Base-by-base conservation (phyloP, 2,797 vertebrate genomes). In the Pantherophis vulpinus region DNA sequence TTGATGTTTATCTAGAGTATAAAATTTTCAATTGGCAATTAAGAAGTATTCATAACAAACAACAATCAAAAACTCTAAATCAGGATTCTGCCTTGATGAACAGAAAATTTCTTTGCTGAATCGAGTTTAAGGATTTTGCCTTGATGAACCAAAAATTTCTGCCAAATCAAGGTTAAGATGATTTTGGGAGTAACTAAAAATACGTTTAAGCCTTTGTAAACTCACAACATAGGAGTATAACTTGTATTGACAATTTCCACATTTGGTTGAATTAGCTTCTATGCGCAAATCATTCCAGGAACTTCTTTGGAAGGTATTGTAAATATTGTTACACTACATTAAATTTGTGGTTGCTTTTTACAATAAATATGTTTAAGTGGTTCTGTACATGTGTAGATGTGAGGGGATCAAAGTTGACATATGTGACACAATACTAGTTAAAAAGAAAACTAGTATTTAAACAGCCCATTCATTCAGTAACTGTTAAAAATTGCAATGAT, bases 31-130 rank as follows among this genome's bases (percentile, higher is more conserved):
- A 16, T 63, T 54, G 29, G 42, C 25, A 88, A 92, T 93, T n/a
- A 58, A 95, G 66, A 95, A 93, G 27, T 63, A 23, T 93, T 95
- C 86, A 37, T 91, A 93, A 89, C 58, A 93, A 93, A 95, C 90
- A 93, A 89, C 47, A 93, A 93, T 95, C 89, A 54, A 87, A 87
- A n/a, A 16, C 16, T 37, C 63, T 83, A 58, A 95, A 70, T 87
- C 89, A 93, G 83, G 56, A 2, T 32, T 94, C 86, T 93, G 74
- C 74, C 94, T 55, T 87, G 86, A 87, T 55, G 51, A 54, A 55
- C 27, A n/a, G 47, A 87, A 87, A n/a, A 87, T 18, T 14, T n/a
- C 5, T 47, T 27, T 70, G 66, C n/a, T 32, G n/a, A 70, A 32
- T 32, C 55, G 7, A 55, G 51, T n/a, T 87, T 87, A 55, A 93